phyloP scores from a whole-genome alignment of 1,140 invertebrate genomes.

The Oryctes rhinoceros region DNA sequence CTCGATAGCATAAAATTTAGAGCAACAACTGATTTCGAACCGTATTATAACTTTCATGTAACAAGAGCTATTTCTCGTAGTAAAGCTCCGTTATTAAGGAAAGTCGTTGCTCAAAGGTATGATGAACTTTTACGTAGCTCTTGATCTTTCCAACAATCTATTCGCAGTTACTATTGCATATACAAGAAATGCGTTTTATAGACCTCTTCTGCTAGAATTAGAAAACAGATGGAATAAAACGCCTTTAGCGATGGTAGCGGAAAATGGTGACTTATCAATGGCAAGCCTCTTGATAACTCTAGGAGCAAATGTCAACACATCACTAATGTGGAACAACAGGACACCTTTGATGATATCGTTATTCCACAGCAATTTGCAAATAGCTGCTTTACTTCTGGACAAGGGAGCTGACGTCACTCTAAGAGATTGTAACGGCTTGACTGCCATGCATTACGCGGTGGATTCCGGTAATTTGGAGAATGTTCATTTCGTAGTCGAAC shows the following conservation, averaged over 20 bases:
- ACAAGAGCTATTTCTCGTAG: slow-evolving; percentile 51
- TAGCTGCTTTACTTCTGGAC: slow-evolving; percentile 60
- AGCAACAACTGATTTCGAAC: slow-evolving; percentile 49
- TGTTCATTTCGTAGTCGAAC: slow-evolving; percentile 60
- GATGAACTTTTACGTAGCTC: too few species aligned
- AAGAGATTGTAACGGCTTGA: slow-evolving; percentile 60
- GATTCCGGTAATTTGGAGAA: slow-evolving; percentile 61
- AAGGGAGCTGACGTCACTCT: slow-evolving; percentile 59
- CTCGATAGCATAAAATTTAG: slow-evolving; percentile 51
- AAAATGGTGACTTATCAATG: slow-evolving; percentile 49
- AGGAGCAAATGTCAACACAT: slow-evolving; percentile 53
- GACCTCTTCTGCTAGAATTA: slow-evolving; percentile 51
- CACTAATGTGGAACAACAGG: slow-evolving; percentile 44
- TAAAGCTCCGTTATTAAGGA: slow-evolving; percentile 51
- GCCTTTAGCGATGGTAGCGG: slow-evolving; percentile 52
- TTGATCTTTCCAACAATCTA: background rate
- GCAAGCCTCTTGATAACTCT: slow-evolving; percentile 51
- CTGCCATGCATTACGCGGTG: slow-evolving; percentile 64
- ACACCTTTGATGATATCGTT: slow-evolving; percentile 56
- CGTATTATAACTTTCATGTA: slow-evolving; percentile 53
- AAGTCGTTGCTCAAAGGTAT: slow-evolving; percentile 46
- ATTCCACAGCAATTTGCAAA: slow-evolving; percentile 51
- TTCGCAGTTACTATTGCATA: background rate
- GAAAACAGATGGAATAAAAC: slow-evolving; percentile 55
- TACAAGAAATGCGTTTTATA: slow-evolving; percentile 45